Evolutionary conservation across 1,140 invertebrate species (phyloP).

Genomic region (Plodia interpunctella): DNA sequence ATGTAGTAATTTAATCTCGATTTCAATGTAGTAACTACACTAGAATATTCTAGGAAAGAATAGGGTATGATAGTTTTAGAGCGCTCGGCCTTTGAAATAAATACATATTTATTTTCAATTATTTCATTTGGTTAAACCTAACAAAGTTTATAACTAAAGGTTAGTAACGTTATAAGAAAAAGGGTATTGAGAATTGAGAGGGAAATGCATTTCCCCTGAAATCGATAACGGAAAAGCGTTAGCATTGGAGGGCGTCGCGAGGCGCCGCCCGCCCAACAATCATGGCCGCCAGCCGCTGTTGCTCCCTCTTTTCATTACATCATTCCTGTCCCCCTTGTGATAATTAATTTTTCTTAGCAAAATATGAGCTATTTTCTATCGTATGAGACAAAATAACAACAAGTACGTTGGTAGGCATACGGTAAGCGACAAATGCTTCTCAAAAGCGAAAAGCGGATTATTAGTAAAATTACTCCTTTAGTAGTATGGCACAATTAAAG

Average conservation of each 20-base stretch:
- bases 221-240: conserved; percentile 56
- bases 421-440: conserved; percentile 28
- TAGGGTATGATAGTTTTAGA: no score
- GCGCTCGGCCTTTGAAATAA: no score
- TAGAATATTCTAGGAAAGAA: no score
- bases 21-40: no score
- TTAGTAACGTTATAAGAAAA: no score
- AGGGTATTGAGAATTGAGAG: conserved; percentile 12
- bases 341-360: conserved; percentile 1
- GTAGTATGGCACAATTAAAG: conserved; percentile 47
- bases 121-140: no score
- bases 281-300: conserved; percentile 45
- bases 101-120: no score
- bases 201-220: conserved; percentile 34
- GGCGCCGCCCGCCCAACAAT: conserved; percentile 49
- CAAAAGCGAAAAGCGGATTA: conserved; percentile 28
- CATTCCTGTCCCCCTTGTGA: not conserved
- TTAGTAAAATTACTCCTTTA: conserved; percentile 47
- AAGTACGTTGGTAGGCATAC: conserved; percentile 25
- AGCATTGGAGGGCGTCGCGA: conserved; percentile 52
- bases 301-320: conserved; percentile 17
- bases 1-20: no score
- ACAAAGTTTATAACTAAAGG: no score
- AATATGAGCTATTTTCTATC: no score
- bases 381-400: no score